Evolutionary conservation across 2,888 invertebrate genomes (phyloP).

Genomic region (Erebia epiphron): DNA sequence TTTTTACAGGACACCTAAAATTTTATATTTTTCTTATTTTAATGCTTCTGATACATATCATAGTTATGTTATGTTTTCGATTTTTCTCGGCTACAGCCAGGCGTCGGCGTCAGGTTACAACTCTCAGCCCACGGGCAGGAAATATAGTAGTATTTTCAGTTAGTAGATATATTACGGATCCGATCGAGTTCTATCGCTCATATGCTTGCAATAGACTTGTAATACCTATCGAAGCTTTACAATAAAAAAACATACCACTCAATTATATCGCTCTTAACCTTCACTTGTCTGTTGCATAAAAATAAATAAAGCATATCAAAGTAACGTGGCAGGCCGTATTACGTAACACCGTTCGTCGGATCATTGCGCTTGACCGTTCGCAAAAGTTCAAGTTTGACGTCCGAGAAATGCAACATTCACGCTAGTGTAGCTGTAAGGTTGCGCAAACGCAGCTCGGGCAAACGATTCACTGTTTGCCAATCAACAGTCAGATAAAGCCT

Average conservation of each 20-base stretch:
- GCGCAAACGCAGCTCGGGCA: slow-evolving; percentile 54
- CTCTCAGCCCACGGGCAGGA: too few relatives aligned
- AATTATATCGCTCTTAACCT: not conserved
- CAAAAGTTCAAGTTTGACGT: slow-evolving; percentile 67
- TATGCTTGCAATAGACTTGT: not conserved
- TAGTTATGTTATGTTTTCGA: too few relatives aligned
- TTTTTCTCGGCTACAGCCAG: too few relatives aligned
- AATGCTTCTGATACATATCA: too few relatives aligned
- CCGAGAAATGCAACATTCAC: slow-evolving; percentile 42
- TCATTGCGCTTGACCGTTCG: slow-evolving; percentile 68
- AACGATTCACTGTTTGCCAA: slow-evolving; percentile 37
- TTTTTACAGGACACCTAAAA: too few relatives aligned
- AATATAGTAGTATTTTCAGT: too few relatives aligned
- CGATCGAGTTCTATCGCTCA: too few relatives aligned
- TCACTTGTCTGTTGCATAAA: not conserved
- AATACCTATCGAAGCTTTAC: not conserved
- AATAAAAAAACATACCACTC: not conserved
- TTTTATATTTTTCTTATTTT: too few relatives aligned
- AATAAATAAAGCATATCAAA: slow-evolving; percentile 14
- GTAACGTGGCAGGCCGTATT: slow-evolving; percentile 14
- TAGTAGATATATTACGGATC: too few relatives aligned
- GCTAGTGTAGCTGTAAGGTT: slow-evolving; percentile 46
- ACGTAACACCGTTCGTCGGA: slow-evolving; percentile 20
- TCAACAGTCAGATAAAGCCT: slow-evolving; percentile 26
- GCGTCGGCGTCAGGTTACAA: too few relatives aligned